A percentile compares a stretch with the other conserved stretches of the same genome.
phyloP scores from a whole-genome alignment of 2,797 vertebrate species.

The Enteromius trimaculatus region DNA sequence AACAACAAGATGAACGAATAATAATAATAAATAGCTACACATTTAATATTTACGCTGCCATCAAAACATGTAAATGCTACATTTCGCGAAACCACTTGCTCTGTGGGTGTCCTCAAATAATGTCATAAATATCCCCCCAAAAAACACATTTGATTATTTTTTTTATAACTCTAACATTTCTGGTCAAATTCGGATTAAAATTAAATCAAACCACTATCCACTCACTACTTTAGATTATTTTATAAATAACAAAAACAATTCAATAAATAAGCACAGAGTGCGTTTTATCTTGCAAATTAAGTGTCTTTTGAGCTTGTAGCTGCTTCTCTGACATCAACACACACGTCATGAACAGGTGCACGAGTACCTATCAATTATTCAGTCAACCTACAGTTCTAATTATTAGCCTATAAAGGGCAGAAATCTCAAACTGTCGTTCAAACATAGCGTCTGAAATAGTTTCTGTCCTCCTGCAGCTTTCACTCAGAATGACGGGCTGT shows the following conservation, averaged over 20 bases:
- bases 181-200: neutral
- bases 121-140: neutral
- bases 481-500: neutral
- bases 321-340: conserved; percentile 64
- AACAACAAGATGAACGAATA: neutral
- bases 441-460: neutral
- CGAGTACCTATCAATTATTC: conserved; percentile 73
- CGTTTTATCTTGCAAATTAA: conserved; percentile 61
- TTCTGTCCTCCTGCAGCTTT: neutral
- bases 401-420: neutral
- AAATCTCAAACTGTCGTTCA: neutral
- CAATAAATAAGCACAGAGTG: conserved; percentile 65
- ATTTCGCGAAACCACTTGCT: neutral
- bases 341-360: conserved; percentile 71
- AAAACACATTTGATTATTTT: neutral
- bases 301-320: conserved; percentile 55
- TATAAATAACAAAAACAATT: conserved; percentile 56
- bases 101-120: neutral
- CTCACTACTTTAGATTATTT: neutral
- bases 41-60: neutral
- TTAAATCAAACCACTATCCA: neutral
- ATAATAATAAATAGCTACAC: neutral
- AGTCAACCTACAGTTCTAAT: conserved; percentile 45
- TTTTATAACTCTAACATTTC: neutral
- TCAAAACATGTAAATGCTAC: neutral